Evolutionary conservation across 2,888 invertebrate genomes (phyloP).

Genomic region (Leucoptera coffeella): DNA sequence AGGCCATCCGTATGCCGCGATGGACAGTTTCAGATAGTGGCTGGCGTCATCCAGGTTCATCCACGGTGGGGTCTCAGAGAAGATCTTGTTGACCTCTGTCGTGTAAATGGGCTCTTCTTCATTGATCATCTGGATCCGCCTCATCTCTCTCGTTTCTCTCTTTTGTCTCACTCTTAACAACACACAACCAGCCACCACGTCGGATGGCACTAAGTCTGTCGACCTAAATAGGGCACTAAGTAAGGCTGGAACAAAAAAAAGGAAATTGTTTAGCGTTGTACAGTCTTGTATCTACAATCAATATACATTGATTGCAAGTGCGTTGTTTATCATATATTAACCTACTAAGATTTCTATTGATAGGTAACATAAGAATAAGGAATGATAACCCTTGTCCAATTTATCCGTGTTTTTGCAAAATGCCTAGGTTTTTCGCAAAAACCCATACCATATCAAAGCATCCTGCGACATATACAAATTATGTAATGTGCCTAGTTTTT

Average conservation of each 20-base stretch:
- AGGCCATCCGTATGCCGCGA: slow-evolving; percentile 86
- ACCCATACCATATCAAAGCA: too few relatives aligned
- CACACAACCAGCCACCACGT: slow-evolving; percentile 81
- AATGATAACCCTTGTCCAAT: too few relatives aligned
- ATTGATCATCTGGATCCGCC: slow-evolving; percentile 58
- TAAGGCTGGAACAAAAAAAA: slow-evolving; percentile 60
- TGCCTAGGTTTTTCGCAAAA: too few relatives aligned
- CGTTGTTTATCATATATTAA: too few relatives aligned
- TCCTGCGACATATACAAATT: too few relatives aligned
- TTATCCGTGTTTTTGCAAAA: too few relatives aligned
- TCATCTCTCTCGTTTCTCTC: slow-evolving; percentile 64
- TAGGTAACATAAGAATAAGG: too few relatives aligned
- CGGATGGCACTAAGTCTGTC: slow-evolving; percentile 82
- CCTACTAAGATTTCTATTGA: too few relatives aligned
- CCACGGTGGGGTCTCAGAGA: slow-evolving; percentile 66
- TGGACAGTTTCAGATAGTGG: slow-evolving; percentile 74
- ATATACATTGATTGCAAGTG: too few relatives aligned
- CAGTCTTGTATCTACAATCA: too few relatives aligned
- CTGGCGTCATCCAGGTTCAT: slow-evolving; percentile 72
- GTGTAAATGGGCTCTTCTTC: slow-evolving; percentile 64
- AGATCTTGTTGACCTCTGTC: slow-evolving; percentile 54
- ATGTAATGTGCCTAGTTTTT: too few relatives aligned
- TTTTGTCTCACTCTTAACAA: slow-evolving; percentile 74
- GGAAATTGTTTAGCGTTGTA: too few relatives aligned
- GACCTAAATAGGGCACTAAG: slow-evolving; percentile 76